These are phyloP conservation scores for Shargacucullia verbasci DNA, from an alignment of 2,888 invertebrate genomes.

Conservation along the genomic window DNA sequence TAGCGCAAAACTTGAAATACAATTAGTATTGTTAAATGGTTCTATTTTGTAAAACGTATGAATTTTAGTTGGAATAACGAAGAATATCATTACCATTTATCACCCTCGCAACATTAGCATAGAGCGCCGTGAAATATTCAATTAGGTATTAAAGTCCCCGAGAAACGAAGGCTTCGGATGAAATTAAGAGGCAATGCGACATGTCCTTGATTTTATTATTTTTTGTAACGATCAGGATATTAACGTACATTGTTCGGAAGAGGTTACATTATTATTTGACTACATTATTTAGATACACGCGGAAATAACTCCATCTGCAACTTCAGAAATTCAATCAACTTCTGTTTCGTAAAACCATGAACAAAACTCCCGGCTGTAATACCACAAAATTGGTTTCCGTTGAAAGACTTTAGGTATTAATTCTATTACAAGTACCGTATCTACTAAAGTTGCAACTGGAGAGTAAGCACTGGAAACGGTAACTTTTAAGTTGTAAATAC, in stretches of 20 bases:
- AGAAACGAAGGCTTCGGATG: constrained; percentile 59
- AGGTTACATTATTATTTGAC: constrained; percentile 70
- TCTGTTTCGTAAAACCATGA: constrained; percentile 20
- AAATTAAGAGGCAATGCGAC: constrained; percentile 67
- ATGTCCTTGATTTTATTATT: constrained; percentile 77
- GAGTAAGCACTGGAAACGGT: constrained; percentile 66
- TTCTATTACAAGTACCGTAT: constrained; percentile 39
- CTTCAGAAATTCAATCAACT: constrained; percentile 52
- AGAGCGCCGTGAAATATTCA: constrained; percentile 67
- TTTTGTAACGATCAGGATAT: constrained; percentile 82
- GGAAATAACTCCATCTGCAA: constrained; percentile 68
- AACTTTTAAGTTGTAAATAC: constrained; percentile 61
- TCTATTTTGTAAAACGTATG: constrained; percentile 55
- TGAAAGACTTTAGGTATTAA: constrained; percentile 35
- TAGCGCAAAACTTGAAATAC: constrained; percentile 21
- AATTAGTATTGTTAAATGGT: constrained; percentile 45
- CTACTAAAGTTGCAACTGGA: constrained; percentile 68
- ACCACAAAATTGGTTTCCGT: constrained; percentile 30
- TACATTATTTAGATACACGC: constrained; percentile 72
- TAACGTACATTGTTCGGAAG: constrained; percentile 78
- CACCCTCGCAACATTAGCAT: constrained; percentile 66
- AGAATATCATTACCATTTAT: constrained; percentile 66
- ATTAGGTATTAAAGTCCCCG: constrained; percentile 64
- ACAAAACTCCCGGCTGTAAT: constrained; percentile 25
- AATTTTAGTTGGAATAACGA: constrained; percentile 57